These are phyloP conservation scores for Tenthredo distinguenda DNA, from an alignment of 2,888 invertebrate species.

Conservation along the genomic window DNA sequence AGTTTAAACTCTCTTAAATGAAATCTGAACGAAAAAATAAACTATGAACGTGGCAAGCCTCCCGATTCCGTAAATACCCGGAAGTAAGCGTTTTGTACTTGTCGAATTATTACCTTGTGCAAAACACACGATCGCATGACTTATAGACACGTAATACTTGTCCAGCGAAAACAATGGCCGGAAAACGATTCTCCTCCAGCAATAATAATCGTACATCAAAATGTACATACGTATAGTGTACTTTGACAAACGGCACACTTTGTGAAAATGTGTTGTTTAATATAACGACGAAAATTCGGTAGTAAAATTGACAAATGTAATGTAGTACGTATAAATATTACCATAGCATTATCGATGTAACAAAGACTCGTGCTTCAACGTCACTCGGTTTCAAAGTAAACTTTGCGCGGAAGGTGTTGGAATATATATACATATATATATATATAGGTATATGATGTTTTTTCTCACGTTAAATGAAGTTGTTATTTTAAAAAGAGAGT, in stretches of 20 bases:
- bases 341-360: neutral
- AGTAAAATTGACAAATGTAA: constrained; percentile 23
- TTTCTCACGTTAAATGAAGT: constrained; percentile 3
- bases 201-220: constrained; percentile 25
- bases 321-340: neutral
- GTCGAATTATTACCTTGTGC: neutral
- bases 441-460: too few species aligned
- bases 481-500: neutral
- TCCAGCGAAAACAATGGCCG: neutral
- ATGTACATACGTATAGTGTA: neutral
- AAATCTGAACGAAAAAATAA: constrained; percentile 1
- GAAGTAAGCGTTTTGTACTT: neutral
- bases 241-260: neutral
- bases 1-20: constrained; percentile 17
- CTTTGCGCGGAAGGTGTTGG: neutral
- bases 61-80: neutral
- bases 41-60: neutral
- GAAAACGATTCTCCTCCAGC: constrained; percentile 3
- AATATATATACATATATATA: neutral
- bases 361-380: neutral
- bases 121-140: constrained; percentile 3
- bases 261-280: neutral
- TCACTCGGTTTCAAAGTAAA: neutral
- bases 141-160: neutral
- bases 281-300: neutral